phyloP scores from a whole-genome alignment of 2,797 vertebrate species.

The Muscicapa striata region DNA sequence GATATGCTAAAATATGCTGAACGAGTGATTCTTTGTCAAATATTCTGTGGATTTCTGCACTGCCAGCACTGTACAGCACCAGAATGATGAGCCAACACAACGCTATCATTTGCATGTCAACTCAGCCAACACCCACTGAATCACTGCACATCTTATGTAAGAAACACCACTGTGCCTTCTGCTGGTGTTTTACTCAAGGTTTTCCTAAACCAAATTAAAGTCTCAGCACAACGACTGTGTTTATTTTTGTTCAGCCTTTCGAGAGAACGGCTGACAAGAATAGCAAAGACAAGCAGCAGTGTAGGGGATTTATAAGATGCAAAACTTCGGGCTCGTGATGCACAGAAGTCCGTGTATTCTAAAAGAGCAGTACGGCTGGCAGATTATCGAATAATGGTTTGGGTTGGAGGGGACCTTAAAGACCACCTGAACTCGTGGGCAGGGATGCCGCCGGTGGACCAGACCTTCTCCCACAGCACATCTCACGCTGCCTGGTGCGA shows the following conservation, averaged over 20 bases:
- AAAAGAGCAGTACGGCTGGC: fast-evolving
- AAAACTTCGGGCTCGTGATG: fast-evolving
- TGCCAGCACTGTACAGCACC: background rate
- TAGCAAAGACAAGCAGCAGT: fast-evolving
- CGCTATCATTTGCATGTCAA: fast-evolving
- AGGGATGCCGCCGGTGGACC: background rate
- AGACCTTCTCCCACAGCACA: fast-evolving
- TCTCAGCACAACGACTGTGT: background rate
- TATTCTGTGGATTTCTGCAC: background rate
- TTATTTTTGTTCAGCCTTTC: background rate
- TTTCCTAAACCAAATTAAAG: background rate
- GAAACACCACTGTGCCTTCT: background rate
- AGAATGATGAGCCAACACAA: background rate
- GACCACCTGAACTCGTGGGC: background rate
- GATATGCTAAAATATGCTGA: background rate
- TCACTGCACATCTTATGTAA: background rate
- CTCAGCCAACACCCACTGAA: background rate
- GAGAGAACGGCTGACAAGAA: fast-evolving
- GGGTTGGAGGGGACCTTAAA: background rate
- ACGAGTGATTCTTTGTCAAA: background rate
- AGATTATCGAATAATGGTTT: background rate
- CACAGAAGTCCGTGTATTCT: fast-evolving
- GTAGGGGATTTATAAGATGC: fast-evolving
- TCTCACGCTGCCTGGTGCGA: background rate
- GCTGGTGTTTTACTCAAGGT: background rate